Conservation (phyloP, 2,888 invertebrate genomes). For the Xylota sylvarum region DNA sequence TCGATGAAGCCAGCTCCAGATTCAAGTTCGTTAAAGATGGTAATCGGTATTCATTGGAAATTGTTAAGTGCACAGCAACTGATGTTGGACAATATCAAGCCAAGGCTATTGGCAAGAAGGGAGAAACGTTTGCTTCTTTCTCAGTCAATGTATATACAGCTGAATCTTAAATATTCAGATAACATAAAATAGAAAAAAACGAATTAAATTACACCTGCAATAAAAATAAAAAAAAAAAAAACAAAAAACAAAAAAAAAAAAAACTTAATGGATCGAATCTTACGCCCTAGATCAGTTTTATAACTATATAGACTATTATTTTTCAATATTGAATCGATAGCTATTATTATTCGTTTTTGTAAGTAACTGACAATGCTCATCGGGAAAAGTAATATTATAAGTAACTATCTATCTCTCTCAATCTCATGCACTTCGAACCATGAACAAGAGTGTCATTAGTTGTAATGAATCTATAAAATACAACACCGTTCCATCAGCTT, state of each 20-base stretch:
- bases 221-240: not conserved
- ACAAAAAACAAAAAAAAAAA: too few species aligned
- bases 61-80: conserved; percentile 89
- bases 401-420: conserved; percentile 25
- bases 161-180: conserved; percentile 77
- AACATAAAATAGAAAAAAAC: not conserved
- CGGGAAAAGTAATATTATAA: conserved; percentile 24
- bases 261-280: too few species aligned
- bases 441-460: not conserved
- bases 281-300: conserved; percentile 19
- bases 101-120: conserved; percentile 93
- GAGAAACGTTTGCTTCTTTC: conserved; percentile 93
- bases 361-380: conserved; percentile 53
- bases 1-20: conserved; percentile 91
- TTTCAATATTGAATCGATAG: conserved; percentile 14
- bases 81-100: conserved; percentile 96
- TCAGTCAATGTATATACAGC: conserved; percentile 90
- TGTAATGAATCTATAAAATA: not conserved
- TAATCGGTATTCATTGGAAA: conserved; percentile 91
- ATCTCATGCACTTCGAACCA: not conserved
- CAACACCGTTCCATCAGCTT: not conserved
- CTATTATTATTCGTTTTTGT: conserved; percentile 35
- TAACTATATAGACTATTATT: conserved; percentile 18
- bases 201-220: not conserved
- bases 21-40: conserved; percentile 94